A percentile compares a stretch with the other conserved stretches of the same genome.
Conservation (phyloP, 2,888 invertebrate genomes). For the Campoletis raptor region DNA sequence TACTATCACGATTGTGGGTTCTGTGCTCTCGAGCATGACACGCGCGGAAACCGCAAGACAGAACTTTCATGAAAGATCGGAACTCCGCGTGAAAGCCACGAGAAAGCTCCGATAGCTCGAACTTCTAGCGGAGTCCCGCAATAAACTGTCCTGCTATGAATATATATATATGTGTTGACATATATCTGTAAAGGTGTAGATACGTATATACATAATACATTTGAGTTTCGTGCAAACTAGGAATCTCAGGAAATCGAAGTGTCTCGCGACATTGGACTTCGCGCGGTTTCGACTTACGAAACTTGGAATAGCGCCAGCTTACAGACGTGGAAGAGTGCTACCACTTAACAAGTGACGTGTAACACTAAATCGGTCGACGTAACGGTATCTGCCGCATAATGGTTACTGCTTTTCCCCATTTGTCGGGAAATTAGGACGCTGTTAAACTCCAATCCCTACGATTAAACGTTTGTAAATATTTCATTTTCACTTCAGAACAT, state of each 20-base stretch:
- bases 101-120: slow-evolving; percentile 52
- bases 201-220: slow-evolving; percentile 13
- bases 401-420: slow-evolving; percentile 4
- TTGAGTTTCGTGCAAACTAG: slow-evolving; percentile 33
- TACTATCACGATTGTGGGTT: slow-evolving; percentile 37
- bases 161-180: slow-evolving; percentile 2
- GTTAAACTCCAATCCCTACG: background rate
- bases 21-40: slow-evolving; percentile 41
- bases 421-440: background rate
- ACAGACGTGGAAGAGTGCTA: slow-evolving; percentile 76
- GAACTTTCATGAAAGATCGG: slow-evolving; percentile 50
- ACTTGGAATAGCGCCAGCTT: slow-evolving; percentile 68
- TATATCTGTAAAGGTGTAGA: background rate
- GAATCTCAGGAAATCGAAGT: slow-evolving; percentile 64
- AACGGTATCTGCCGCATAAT: slow-evolving; percentile 23
- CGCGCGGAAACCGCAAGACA: slow-evolving; percentile 29
- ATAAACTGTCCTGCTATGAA: slow-evolving; percentile 33
- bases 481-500: background rate
- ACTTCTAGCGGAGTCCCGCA: slow-evolving; percentile 46
- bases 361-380: slow-evolving; percentile 55
- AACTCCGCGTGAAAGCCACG: slow-evolving; percentile 46
- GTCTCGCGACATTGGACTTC: slow-evolving; percentile 64
- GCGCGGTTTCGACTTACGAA: slow-evolving; percentile 65
- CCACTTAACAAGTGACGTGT: slow-evolving; percentile 81
- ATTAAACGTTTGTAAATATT: background rate